Conservation (phyloP, 2,113 vertebrate genomes). For the Crotalus horridus region DNA sequence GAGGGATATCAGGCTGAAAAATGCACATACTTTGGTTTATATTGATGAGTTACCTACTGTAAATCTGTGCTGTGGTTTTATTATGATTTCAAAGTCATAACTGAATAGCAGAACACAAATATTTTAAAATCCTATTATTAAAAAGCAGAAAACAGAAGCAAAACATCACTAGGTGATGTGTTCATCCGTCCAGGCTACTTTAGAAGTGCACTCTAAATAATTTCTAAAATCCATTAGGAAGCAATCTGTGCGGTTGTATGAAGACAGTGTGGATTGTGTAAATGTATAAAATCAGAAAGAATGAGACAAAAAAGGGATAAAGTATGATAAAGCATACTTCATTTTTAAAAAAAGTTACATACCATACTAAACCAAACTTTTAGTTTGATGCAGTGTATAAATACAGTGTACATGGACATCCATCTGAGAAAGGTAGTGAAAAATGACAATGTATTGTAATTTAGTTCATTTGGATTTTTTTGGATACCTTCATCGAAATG, state of each 20-base stretch:
- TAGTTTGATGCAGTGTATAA: not conserved
- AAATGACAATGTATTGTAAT: not conserved
- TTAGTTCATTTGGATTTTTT: not conserved
- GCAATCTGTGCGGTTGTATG: not conserved
- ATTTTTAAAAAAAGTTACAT: no score
- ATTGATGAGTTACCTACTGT: not conserved
- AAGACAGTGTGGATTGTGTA: not conserved
- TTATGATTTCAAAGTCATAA: not conserved
- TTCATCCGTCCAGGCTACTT: not conserved
- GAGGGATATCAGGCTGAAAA: not conserved
- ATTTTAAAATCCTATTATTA: not conserved
- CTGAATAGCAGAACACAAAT: not conserved
- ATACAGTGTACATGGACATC: not conserved
- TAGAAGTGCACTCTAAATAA: not conserved
- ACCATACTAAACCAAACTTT: not conserved
- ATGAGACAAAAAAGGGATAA: no score
- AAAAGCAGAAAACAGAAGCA: not conserved
- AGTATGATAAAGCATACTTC: no score
- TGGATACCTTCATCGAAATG: not conserved
- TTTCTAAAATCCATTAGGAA: not conserved
- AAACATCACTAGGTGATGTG: not conserved
- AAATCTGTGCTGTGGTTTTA: not conserved
- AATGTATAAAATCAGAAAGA: not conserved
- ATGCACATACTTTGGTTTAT: not conserved
- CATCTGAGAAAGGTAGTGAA: not conserved